Base-by-base conservation (phyloP, 2,113 vertebrate species). In the Clarias gariepinus region DNA sequence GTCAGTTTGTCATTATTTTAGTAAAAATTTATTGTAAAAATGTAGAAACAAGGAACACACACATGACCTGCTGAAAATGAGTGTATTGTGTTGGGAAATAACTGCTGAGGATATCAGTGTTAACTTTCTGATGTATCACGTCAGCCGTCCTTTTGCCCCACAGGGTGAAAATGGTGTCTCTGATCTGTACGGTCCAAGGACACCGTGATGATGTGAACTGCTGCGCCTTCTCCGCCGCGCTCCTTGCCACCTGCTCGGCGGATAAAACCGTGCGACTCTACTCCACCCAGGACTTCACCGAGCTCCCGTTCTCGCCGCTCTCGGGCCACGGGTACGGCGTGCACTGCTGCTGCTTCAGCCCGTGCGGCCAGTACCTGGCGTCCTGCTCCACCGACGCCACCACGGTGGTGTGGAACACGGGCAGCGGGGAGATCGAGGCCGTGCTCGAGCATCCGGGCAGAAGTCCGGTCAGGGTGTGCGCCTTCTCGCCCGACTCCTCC, bases 311-410 rank as follows among this genome's bases (percentile, higher is more conserved):
- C 91, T 99, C 98, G 0, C 98, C 98, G 0, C 63, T 99, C 88
- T 90, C 89, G 1, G 96, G 96, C 0, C 98, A 99, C 18, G 91
- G 96, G 0, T 99, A 99, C 0, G 93, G 95, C 1, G 96, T 99
- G 68, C 98, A 99, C 92, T 98, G 96, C 92, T 99, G 98, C 93
- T 97, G 96, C 91, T 99, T 99, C 92, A 97, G 97, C 2, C 61
- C 96, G 0, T 97, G 96, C 1, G 97, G 97, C 0, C 94, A 93
- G 12, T 33, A 96, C 90, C 91, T 99, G 33, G 96, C 96, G 33
- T 99, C 98, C 0, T 99, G 98, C 88, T 99, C 98, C 1, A 99
- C 97, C 0, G 98, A 99, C 3, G 97, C 97, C 1, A 96, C 95
- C 0, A 93, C 94, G 0, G 61, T 96, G 58, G 86, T 99, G 0